Evolutionary conservation across 2,797 vertebrate species (phyloP).

Genomic region (Eulemur coronatus): DNA sequence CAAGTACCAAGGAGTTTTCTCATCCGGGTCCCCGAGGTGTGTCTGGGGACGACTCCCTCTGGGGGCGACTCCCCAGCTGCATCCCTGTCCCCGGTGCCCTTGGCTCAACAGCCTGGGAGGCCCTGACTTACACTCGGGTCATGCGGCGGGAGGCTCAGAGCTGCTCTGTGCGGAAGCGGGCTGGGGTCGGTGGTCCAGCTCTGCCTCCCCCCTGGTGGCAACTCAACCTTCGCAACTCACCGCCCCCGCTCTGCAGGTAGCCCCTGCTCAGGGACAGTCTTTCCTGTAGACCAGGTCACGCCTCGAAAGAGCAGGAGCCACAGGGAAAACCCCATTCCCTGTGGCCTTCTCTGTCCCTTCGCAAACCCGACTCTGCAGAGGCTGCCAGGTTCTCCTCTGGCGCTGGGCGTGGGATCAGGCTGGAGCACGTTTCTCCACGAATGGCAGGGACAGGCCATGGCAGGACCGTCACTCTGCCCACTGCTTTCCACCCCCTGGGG

Average conservation of each 20-base stretch:
- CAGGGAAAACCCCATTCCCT: background rate
- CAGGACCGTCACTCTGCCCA: background rate
- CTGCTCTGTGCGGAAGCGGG: background rate
- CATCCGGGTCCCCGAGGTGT: fast-evolving
- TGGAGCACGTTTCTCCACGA: background rate
- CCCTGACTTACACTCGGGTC: background rate
- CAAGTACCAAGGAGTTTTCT: background rate
- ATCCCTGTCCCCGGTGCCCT: background rate
- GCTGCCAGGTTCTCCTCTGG: background rate
- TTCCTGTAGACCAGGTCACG: fast-evolving
- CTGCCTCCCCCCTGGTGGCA: fast-evolving
- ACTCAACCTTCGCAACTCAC: background rate
- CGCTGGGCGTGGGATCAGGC: fast-evolving
- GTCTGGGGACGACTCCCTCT: too few species aligned
- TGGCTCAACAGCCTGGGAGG: fast-evolving
- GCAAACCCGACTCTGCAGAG: background rate
- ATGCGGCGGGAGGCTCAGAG: too few species aligned
- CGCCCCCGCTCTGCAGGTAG: background rate
- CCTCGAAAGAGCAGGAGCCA: background rate
- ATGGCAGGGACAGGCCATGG: background rate
- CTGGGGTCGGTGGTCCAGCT: background rate
- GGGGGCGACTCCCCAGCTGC: background rate
- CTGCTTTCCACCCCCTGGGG: fast-evolving
- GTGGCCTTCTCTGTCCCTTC: fast-evolving
- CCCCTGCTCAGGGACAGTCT: background rate